Percentiles rank a stretch among this genome's conserved stretches.
These are phyloP conservation scores for Sisor rabdophorus DNA, from an alignment of 2,113 vertebrate genomes.

Conservation along the genomic window DNA sequence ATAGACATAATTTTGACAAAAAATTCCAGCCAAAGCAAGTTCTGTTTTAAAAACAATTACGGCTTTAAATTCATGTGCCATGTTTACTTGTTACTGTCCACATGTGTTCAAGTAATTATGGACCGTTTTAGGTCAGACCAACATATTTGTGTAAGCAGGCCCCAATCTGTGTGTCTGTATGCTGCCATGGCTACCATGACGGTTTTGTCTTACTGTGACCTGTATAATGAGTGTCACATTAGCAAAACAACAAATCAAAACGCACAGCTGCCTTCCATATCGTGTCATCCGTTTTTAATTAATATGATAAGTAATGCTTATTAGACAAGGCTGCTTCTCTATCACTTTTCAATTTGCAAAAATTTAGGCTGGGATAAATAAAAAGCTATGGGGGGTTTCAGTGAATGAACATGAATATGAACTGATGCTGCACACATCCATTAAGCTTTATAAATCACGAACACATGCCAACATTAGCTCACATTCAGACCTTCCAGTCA, in stretches of 20 bases:
- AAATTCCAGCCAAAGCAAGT: slow-evolving; percentile 44
- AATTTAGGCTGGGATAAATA: slow-evolving; percentile 49
- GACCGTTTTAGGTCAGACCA: slow-evolving; percentile 47
- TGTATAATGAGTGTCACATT: slow-evolving; percentile 57
- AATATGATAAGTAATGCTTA: slow-evolving; percentile 59
- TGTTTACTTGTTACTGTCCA: slow-evolving; percentile 49
- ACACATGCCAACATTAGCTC: slow-evolving; percentile 43
- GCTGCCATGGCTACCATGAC: slow-evolving; percentile 46
- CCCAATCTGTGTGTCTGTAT: slow-evolving; percentile 46
- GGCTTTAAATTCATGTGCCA: slow-evolving; percentile 46
- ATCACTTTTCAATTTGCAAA: slow-evolving; percentile 49
- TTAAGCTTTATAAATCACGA: slow-evolving; percentile 40
- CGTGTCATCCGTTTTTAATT: slow-evolving; percentile 55
- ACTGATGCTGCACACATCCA: slow-evolving; percentile 48
- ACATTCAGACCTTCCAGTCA: slow-evolving; percentile 47
- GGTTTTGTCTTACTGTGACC: slow-evolving; percentile 55
- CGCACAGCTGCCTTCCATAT: slow-evolving; percentile 55
- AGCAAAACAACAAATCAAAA: slow-evolving; percentile 57
- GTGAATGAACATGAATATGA: slow-evolving; percentile 46
- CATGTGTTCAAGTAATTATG: slow-evolving; percentile 49
- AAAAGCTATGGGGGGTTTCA: slow-evolving; percentile 39
- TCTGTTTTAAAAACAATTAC: slow-evolving; percentile 52
- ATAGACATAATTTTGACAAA: slow-evolving; percentile 32
- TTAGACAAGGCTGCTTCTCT: slow-evolving; percentile 50
- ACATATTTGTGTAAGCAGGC: slow-evolving; percentile 48